Base-by-base conservation (phyloP, 2,797 vertebrate genomes). In the Kryptopterus vitreolus region DNA sequence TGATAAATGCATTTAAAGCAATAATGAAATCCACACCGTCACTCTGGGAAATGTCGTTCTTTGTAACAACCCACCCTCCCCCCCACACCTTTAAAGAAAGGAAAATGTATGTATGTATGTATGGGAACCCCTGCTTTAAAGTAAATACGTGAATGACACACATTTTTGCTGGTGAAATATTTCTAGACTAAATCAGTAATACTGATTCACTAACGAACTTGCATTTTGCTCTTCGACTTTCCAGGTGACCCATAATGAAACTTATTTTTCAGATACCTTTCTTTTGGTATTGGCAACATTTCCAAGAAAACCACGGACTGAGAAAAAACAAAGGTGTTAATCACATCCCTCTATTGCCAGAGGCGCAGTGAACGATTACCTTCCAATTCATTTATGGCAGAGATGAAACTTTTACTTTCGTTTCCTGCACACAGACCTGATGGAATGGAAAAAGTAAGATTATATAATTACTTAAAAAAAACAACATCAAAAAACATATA, bases 331-430 rank as follows among this genome's bases (percentile, higher is more conserved):
- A 55, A 22, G 16, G n/a, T 11, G 4, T 43, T 20, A 18, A 4
- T 16, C 3, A 48, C 26, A 10, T 20, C 8, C 16, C 2, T 16
- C 10, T 48, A 18, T 0, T 16, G 15, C 26, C 8, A 48, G 24
- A 15, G 1, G 4, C 13, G n/a, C 13, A 11, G 16, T 31, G 18
- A 31, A 31, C 4, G 20, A 1, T 75, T 62, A 82, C 81, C 81
- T 79, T 53, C 5, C 0, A 82, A 7, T 69, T 79, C 81, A 1
- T 70, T 57, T 4, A 82, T 1, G 31, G 71, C 77, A 43, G 63
- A 35, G 11, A 43, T 11, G 13, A 38, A 13, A 2, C 35, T 79
- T 79, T 82, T 76, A 52, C 69, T 79, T 78, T 75, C 55, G 48
- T 29, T 53, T 79, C 22, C 43, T n/a, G 2, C 46, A 13, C 1